Base-by-base conservation (phyloP, 2,113 vertebrate species). In the Rhea americana region DNA sequence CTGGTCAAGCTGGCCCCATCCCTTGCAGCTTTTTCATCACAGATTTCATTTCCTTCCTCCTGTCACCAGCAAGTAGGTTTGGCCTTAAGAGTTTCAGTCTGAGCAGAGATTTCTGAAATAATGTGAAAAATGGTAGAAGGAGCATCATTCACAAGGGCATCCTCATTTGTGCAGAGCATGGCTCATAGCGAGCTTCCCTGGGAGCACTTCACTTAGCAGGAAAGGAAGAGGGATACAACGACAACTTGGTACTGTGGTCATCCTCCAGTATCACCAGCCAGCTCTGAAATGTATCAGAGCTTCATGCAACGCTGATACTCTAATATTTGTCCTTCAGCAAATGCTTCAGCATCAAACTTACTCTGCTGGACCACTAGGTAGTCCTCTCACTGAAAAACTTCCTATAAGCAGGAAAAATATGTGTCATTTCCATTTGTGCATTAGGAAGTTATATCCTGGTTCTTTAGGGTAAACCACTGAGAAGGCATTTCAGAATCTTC, bases 111-210 rank as follows among this genome's bases (percentile, higher is more conserved):
- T 59, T 65, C 32, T 83, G n/a, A 74, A 86, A 63, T 63, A 55
- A 35, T 8, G 21, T 16, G 56, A 81, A 77, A 77, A 67, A 22
- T 20, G n/a, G 19, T 4, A 14, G 26, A 81, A 75, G n/a, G 26
- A 43, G 9, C 18, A 12, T 10, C 53, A 41, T 30, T 39, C 72
- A 28, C 28, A 45, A 2, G 3, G 74, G 4, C 25, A 72, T 11
- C 51, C 35, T 53, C 0, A 0, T 50, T 74, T 11, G 61, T 87
- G 35, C 20, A 81, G 67, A 66, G 35, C 6, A 17, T 5, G 16
- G 74, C 18, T 67, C 47, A 30, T 59, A 82, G 32, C 5, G 25
- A 83, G 32, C 39, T 75, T 48, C 51, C 53, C 61, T 74, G 56
- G 43, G 32, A 66, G 7, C 13, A 68, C 53, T 12, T 82, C 28